Evolutionary conservation across 2,113 vertebrate species (phyloP).

Genomic region (Antechinus stuartii): DNA sequence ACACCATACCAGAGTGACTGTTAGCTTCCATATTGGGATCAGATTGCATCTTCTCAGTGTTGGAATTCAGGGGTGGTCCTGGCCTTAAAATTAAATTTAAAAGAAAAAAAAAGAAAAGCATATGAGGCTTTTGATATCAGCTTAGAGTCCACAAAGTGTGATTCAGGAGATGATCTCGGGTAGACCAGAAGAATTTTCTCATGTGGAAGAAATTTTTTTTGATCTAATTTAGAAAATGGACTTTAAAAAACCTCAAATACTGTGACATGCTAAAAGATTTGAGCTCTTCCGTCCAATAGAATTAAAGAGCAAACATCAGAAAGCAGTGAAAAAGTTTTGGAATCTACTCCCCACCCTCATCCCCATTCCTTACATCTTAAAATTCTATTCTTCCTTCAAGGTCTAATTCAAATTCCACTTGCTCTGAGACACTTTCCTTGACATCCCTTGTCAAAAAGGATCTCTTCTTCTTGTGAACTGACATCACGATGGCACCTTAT

Average conservation of each 20-base stretch:
- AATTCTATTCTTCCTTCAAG: background rate
- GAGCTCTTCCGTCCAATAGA: background rate
- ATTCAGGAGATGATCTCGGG: conserved; percentile 9
- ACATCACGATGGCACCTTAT: background rate
- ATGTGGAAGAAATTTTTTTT: background rate
- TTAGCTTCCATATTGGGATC: conserved; percentile 77
- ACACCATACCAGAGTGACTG: conserved; percentile 78
- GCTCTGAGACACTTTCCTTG: background rate
- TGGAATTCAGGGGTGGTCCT: conserved; percentile 76
- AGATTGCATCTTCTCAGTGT: conserved; percentile 79
- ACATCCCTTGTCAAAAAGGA: background rate
- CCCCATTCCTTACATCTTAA: background rate
- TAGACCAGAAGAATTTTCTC: conserved; percentile 50
- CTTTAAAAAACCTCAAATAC: background rate
- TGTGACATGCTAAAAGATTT: background rate
- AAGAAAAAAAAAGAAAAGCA: conserved; percentile 68
- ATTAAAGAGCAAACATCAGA: background rate
- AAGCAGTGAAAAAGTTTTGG: background rate
- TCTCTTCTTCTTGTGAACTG: background rate
- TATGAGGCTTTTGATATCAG: background rate
- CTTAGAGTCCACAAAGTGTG: conserved; percentile 44
- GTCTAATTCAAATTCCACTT: background rate
- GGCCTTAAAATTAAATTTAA: conserved; percentile 75
- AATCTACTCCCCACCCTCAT: background rate
- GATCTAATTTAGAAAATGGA: conserved; percentile 10